Conservation (phyloP, 2,888 invertebrate species). For the Oegoconia quadripuncta region DNA sequence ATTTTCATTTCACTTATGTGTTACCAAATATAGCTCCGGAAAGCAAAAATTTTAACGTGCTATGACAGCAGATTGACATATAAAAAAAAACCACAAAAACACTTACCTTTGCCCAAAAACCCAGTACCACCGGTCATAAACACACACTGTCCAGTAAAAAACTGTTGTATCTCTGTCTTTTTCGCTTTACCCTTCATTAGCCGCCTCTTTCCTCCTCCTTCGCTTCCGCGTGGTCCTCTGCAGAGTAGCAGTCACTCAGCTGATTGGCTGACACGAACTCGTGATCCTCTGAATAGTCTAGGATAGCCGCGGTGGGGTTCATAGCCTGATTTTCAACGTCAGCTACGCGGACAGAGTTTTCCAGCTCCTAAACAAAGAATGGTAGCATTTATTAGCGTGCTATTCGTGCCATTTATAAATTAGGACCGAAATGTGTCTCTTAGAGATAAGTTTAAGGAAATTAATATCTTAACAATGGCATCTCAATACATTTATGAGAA, state of each 20-base stretch:
- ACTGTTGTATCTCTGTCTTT: slow-evolving; percentile 56
- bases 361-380: slow-evolving; percentile 48
- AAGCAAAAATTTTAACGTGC: no score
- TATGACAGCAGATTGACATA: slow-evolving; percentile 2
- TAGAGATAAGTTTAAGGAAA: no score
- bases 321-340: slow-evolving; percentile 61
- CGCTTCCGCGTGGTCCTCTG: slow-evolving; percentile 65
- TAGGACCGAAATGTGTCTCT: no score
- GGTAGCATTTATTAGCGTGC: no score
- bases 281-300: slow-evolving; percentile 75
- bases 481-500: no score
- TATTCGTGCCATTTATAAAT: no score
- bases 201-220: slow-evolving; percentile 66
- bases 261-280: slow-evolving; percentile 72
- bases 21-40: no score
- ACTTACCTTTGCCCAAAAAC: slow-evolving; percentile 73
- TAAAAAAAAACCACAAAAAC: slow-evolving; percentile 15
- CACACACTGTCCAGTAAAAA: slow-evolving; percentile 66
- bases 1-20: no score
- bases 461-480: no score
- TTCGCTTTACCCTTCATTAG: slow-evolving; percentile 66
- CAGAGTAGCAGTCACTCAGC: slow-evolving; percentile 67
- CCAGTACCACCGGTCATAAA: slow-evolving; percentile 72
- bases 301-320: slow-evolving; percentile 59
- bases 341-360: slow-evolving; percentile 51